Base-by-base conservation (phyloP, 2,113 vertebrate species). In the Noturus placidus region DNA sequence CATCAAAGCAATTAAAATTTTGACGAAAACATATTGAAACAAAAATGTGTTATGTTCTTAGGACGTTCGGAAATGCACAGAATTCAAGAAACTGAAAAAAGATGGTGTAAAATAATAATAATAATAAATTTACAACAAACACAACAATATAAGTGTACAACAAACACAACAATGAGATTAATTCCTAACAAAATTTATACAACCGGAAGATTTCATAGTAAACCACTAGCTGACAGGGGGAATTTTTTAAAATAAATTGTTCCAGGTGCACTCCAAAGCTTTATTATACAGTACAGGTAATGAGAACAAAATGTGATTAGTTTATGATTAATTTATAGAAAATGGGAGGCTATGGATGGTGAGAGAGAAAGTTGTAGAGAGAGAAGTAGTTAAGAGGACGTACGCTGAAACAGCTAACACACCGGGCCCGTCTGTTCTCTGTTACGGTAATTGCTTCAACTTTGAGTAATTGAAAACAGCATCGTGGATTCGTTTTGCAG, bases 401-500 rank as follows among this genome's bases (percentile, higher is more conserved):
- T 59, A 61, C 52, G 35, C 87, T 70, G 81, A 82, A 87, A 79
- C 86, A 82, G 86, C 76, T 89, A 87, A 90, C 86, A 91, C 84
- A 57, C 81, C 63, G 57, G 33, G 33, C 70, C 86, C 61, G 88
- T 86, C 89, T 92, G 90, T 74, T 91, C 87, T 88, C 76, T 87
- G 89, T 92, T 91, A 89, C 17, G 56, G 72, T 89, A 83, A 89
- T 88, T 87, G 89, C 76, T 89, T 87, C 87, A 84, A 92, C 87
- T 90, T 87, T 80, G 57, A 63, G 89, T 92, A 90, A 92, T 89
- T 89, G 85, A 88, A 92, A 91, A 87, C 90, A 90, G 88, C 69
- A 67, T 69, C 87, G 54, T 11, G 57, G 54, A 77, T 86, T 89
- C 74, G 61, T 82, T 82, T 72, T 38, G 50, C 79, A 82, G 83